These are phyloP conservation scores for Triplophysa dalaica DNA, from an alignment of 2,113 vertebrate genomes.

Conservation along the genomic window DNA sequence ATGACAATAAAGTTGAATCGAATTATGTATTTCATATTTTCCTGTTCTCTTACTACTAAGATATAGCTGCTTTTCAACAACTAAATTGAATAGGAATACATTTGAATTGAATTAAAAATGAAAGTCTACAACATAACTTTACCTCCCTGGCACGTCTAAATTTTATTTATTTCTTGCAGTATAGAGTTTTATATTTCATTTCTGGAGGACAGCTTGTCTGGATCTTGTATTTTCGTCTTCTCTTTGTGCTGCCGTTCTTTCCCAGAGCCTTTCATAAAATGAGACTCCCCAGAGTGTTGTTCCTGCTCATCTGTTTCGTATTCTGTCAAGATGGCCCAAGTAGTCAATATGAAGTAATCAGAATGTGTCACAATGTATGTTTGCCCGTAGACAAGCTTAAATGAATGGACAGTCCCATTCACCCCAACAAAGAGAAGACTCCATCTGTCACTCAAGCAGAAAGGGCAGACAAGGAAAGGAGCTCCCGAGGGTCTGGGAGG, in stretches of 20 bases:
- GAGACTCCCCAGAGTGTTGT: not conserved
- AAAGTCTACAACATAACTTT: not conserved
- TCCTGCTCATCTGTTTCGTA: constrained; percentile 20
- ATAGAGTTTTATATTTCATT: not conserved
- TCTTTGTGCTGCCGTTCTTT: constrained; percentile 13
- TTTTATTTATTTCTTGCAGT: not conserved
- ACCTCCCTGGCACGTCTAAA: not conserved
- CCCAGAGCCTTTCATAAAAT: constrained; percentile 23
- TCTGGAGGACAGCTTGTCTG: constrained; percentile 20
- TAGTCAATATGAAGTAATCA: constrained; percentile 74
- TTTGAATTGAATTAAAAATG: too few relatives aligned
- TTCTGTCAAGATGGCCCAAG: constrained; percentile 34
- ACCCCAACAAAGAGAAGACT: constrained; percentile 49
- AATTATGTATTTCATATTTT: too few relatives aligned
- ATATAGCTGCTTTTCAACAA: too few relatives aligned
- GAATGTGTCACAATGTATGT: constrained; percentile 68
- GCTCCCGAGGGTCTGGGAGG: not conserved
- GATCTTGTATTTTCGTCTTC: constrained; percentile 25
- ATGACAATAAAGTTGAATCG: too few relatives aligned
- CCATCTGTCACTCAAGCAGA: constrained; percentile 64
- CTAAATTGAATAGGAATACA: too few relatives aligned
- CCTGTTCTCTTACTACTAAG: too few relatives aligned
- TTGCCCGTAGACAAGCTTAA: constrained; percentile 68
- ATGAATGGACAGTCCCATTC: constrained; percentile 62
- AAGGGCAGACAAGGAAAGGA: constrained; percentile 46